Percentiles rank a stretch among this genome's conserved stretches.
phyloP scores from a whole-genome alignment of 2,888 invertebrate species.

The Elmis aenea region DNA sequence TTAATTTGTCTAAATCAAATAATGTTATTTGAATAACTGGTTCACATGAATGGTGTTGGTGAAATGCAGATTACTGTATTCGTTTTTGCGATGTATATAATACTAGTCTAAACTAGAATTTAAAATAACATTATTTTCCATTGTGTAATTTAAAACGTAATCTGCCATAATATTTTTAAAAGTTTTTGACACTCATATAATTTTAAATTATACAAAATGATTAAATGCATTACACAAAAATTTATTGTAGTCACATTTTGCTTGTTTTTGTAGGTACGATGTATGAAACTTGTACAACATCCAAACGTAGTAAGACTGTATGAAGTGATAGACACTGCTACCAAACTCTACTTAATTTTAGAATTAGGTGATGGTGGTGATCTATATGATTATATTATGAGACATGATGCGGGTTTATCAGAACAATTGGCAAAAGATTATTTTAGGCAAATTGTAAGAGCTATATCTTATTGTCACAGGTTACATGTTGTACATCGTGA shows the following conservation, averaged over 20 bases:
- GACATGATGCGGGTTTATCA: conserved; percentile 83
- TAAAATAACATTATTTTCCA: not conserved
- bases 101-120: too few relatives aligned
- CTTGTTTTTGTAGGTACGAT: conserved; percentile 70
- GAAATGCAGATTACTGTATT: too few relatives aligned
- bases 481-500: conserved; percentile 84
- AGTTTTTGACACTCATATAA: too few relatives aligned
- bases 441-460: conserved; percentile 94
- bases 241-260: too few relatives aligned
- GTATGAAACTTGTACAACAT: conserved; percentile 99
- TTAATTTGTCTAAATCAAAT: too few relatives aligned
- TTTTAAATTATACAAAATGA: too few relatives aligned
- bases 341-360: conserved; percentile 92
- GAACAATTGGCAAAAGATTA: conserved; percentile 84
- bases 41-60: too few relatives aligned
- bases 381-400: conserved; percentile 97
- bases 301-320: conserved; percentile 97
- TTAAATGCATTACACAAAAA: too few relatives aligned
- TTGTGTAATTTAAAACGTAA: not conserved
- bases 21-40: too few relatives aligned
- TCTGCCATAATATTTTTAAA: not conserved
- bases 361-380: conserved; percentile 98
- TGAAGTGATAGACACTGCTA: conserved; percentile 99
- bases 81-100: too few relatives aligned
- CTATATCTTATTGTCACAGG: conserved; percentile 97